These are phyloP conservation scores for Nerophis lumbriciformis DNA, from an alignment of 2,113 vertebrate genomes.

Conservation along the genomic window DNA sequence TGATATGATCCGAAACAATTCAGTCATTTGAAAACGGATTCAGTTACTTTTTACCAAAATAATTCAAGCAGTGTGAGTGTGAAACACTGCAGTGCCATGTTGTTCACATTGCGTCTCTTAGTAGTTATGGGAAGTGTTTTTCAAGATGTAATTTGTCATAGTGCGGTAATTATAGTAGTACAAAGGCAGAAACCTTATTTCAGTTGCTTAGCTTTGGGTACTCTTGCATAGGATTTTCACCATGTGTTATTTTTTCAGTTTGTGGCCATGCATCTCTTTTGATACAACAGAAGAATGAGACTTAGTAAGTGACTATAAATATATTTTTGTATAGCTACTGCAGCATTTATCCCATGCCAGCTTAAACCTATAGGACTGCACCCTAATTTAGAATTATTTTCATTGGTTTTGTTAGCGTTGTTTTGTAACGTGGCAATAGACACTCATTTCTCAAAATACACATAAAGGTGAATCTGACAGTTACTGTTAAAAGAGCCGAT, in stretches of 20 bases:
- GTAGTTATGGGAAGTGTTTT: neutral
- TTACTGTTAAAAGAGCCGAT: neutral
- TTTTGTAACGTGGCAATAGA: neutral
- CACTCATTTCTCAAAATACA: neutral
- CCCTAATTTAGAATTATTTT: neutral
- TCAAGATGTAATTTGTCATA: constrained; percentile 11
- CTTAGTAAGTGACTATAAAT: constrained; percentile 22
- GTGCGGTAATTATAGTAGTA: neutral
- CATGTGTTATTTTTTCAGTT: constrained; percentile 29
- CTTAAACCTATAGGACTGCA: constrained; percentile 9
- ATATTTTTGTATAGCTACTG: constrained; percentile 1
- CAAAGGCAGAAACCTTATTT: constrained; percentile 6
- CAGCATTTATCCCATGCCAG: constrained; percentile 6
- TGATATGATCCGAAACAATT: too few species aligned
- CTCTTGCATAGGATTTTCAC: constrained; percentile 22
- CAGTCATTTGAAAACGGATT: too few species aligned
- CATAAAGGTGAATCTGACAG: neutral
- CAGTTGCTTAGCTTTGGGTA: constrained; percentile 25
- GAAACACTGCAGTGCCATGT: too few species aligned
- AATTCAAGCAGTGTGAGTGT: too few species aligned
- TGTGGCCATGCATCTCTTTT: constrained; percentile 28
- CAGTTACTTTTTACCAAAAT: too few species aligned
- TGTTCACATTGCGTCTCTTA: too few species aligned
- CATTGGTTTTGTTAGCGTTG: neutral
- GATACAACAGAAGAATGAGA: constrained; percentile 26